Percentiles rank a stretch among this genome's conserved stretches.
Conservation (phyloP, 2,888 invertebrate species). For the Allygus modestus region DNA sequence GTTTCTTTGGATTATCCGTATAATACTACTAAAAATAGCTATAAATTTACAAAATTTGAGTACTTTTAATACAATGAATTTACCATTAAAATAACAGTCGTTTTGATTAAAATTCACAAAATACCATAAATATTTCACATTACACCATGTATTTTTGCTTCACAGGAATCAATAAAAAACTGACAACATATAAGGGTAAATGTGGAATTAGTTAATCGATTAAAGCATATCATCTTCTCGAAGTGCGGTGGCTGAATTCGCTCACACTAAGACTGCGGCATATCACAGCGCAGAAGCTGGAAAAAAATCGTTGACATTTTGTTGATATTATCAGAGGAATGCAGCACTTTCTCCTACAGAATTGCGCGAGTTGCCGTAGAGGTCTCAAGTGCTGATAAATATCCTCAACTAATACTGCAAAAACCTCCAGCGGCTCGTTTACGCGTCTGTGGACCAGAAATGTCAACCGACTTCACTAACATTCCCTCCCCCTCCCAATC, state of each 20-base stretch:
- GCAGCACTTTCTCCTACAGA: slow-evolving; percentile 40
- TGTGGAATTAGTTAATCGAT: no score
- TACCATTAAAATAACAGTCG: no score
- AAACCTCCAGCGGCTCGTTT: background rate
- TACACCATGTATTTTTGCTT: no score
- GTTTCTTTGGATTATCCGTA: no score
- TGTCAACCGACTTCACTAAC: slow-evolving; percentile 36
- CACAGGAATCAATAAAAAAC: no score
- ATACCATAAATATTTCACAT: no score
- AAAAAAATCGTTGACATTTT: slow-evolving; percentile 51
- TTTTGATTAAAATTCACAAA: no score
- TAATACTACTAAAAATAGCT: no score
- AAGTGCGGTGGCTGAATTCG: background rate
- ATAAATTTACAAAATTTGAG: no score
- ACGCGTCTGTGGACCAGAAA: slow-evolving; percentile 25
- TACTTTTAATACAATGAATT: no score
- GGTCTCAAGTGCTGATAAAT: slow-evolving; percentile 45
- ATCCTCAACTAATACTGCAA: slow-evolving; percentile 50
- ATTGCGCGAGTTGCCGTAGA: slow-evolving; percentile 12
- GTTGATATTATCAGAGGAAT: slow-evolving; percentile 46
- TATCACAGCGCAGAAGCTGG: background rate
- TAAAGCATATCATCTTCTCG: background rate
- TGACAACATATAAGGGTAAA: no score
- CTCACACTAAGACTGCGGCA: background rate
- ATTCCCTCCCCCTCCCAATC: background rate